phyloP scores from a whole-genome alignment of 2,888 invertebrate species.

The Phyto melanocephala region DNA sequence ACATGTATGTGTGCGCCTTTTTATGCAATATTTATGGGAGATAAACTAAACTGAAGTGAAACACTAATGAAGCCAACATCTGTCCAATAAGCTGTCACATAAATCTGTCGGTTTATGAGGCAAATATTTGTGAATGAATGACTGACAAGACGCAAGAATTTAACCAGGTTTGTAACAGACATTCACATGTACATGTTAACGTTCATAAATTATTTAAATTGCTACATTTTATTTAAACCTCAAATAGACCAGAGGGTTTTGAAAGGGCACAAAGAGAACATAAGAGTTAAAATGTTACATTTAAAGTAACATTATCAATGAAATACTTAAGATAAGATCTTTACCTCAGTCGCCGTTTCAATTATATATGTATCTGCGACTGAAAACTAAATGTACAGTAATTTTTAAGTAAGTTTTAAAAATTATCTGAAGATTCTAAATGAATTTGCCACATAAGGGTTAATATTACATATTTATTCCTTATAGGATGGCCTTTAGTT shows the following conservation, averaged over 20 bases:
- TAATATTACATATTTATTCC: not conserved
- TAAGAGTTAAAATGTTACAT: too few species aligned
- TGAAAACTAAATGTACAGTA: too few species aligned
- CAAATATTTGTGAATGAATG: constrained; percentile 65
- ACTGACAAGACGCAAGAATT: constrained; percentile 60
- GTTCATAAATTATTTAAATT: constrained; percentile 12
- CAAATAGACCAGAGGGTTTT: not conserved
- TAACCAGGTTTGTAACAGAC: constrained; percentile 20
- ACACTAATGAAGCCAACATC: constrained; percentile 62
- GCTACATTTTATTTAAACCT: constrained; percentile 9
- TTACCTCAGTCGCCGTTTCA: too few species aligned
- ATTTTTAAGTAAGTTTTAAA: too few species aligned
- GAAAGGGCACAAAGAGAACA: too few species aligned
- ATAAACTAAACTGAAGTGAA: constrained; percentile 34
- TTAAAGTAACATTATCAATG: too few species aligned
- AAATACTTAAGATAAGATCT: too few species aligned
- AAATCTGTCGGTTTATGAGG: constrained; percentile 66
- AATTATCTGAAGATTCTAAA: too few species aligned
- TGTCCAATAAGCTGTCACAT: constrained; percentile 63
- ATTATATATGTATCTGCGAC: too few species aligned
- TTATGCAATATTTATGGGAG: too few species aligned
- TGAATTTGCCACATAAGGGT: not conserved
- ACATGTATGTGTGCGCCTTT: not conserved
- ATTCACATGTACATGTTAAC: not conserved
- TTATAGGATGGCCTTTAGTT: not conserved